Evolutionary conservation across 2,113 vertebrate species (phyloP), one percentile per base, ranked within the genome.

Genomic region (Lipotes vexillifer): DNA sequence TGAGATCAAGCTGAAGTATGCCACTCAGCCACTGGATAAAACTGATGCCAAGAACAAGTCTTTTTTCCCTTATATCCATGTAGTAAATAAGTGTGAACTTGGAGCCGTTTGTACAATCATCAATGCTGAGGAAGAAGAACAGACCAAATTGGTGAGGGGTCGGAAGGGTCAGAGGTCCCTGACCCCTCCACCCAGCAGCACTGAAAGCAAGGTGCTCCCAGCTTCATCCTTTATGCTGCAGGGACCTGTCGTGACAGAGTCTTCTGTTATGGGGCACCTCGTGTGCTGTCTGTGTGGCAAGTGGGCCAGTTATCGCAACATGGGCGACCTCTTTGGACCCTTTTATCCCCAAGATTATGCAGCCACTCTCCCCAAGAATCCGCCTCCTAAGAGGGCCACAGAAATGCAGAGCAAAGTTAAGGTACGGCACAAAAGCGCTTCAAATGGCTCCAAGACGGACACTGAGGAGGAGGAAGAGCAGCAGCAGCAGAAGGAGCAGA

Each of bases 231-330:
- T 99, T 90, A 99, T 99, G 98, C 99, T 99, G 92, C 99, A 99
- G 97, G 99, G 99, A 61, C 99, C 99, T 12, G 99, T 99, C 71
- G 99, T 99, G 55, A 99, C 99, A 7, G 99, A 99, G 95, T 99
- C 99, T 57, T 98, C 99, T 96, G 99, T 99, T 85, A 98, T 99
- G 46, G 99, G 99, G 88, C 99, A 99, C 87, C 98, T 99, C 96
- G 99, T 99, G 52, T 99, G 99, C 97, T 99, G 99, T 98, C 99
- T 99, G 46, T 99, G 99, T 97, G 99, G 99, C 97, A 99, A 99
- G 98, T 99, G 99, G 99, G 99, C 99, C 94, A 99, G 99, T 98
- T 99, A 99, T 97, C 99, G 99, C 97, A 99, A 99, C 98, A 99
- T 99, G 90, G 99, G 99, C 59, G 99, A 99, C 98, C 99, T 99